Evolutionary conservation across 2,888 invertebrate genomes (phyloP).

Genomic region (Nineta flava): DNA sequence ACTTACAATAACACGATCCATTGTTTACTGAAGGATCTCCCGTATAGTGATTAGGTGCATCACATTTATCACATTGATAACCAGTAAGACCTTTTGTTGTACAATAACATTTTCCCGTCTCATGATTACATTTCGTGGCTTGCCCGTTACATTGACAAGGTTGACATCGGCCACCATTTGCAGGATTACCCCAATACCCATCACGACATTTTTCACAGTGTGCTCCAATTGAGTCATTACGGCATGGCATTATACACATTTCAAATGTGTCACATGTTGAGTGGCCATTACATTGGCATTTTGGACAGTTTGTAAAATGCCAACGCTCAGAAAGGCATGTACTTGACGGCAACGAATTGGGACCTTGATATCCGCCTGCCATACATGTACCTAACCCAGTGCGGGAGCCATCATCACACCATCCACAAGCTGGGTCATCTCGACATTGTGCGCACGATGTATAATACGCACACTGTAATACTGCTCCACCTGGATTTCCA

Average conservation of each 20-base stretch:
- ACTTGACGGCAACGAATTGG: conserved; percentile 32
- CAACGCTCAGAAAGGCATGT: conserved; percentile 58
- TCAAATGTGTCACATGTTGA: conserved; percentile 56
- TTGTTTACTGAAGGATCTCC: conserved; percentile 73
- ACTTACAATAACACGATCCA: conserved; percentile 91
- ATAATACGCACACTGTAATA: conserved; percentile 53
- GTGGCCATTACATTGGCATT: conserved; percentile 97
- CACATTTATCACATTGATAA: conserved; percentile 91
- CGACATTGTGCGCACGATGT: conserved; percentile 68
- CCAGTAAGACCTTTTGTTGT: conserved; percentile 92
- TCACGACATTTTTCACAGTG: conserved; percentile 81
- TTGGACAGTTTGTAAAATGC: conserved; percentile 87
- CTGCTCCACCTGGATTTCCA: conserved; percentile 19
- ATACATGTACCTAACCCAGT: conserved; percentile 82
- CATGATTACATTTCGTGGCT: conserved; percentile 81
- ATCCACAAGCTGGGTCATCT: conserved; percentile 88
- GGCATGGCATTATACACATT: conserved; percentile 68
- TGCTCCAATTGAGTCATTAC: conserved; percentile 64
- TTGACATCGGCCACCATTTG: conserved; percentile 86
- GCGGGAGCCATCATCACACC: conserved; percentile 91
- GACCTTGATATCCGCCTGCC: conserved; percentile 58
- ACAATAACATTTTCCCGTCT: conserved; percentile 89
- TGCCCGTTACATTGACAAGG: conserved; percentile 91
- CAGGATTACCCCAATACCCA: conserved; percentile 88
- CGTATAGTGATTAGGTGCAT: conserved; percentile 84